These are phyloP conservation scores for Centropyge bicolor DNA, from an alignment of 2,797 vertebrate species.

Conservation along the genomic window DNA sequence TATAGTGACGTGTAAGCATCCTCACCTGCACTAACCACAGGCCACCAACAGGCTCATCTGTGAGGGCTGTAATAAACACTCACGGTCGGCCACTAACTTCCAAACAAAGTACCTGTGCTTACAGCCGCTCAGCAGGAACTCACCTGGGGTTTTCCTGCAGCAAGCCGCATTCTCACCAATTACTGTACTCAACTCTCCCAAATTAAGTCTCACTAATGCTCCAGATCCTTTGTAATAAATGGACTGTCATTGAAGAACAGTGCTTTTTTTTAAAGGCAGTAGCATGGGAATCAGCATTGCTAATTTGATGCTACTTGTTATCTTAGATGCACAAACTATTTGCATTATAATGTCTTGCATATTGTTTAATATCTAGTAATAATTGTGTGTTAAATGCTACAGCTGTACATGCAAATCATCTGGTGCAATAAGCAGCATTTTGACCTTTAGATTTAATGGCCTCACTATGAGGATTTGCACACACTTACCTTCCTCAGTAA, in stretches of 20 bases:
- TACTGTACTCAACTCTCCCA: slow-evolving; percentile 24
- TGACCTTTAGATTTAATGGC: background rate
- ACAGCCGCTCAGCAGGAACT: slow-evolving; percentile 55
- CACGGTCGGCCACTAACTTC: slow-evolving; percentile 51
- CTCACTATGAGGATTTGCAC: background rate
- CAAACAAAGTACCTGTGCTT: slow-evolving; percentile 57
- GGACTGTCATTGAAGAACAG: background rate
- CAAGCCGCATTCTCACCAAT: slow-evolving; percentile 41
- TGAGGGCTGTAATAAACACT: slow-evolving; percentile 49
- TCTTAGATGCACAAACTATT: background rate
- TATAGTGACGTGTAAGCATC: background rate
- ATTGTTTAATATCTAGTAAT: background rate
- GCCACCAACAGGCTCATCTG: slow-evolving; percentile 34
- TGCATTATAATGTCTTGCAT: background rate
- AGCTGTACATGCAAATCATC: background rate
- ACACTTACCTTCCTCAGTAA: slow-evolving; percentile 3
- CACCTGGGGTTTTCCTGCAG: slow-evolving; percentile 64
- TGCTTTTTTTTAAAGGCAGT: background rate
- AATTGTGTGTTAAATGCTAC: background rate
- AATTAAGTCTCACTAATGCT: slow-evolving; percentile 43
- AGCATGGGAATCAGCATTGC: background rate
- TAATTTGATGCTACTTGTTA: background rate
- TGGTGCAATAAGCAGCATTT: background rate
- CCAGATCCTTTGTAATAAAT: slow-evolving; percentile 9
- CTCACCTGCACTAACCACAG: slow-evolving; percentile 58